Base-by-base conservation (phyloP, 2,797 vertebrate species). In the Strix occidentalis region DNA sequence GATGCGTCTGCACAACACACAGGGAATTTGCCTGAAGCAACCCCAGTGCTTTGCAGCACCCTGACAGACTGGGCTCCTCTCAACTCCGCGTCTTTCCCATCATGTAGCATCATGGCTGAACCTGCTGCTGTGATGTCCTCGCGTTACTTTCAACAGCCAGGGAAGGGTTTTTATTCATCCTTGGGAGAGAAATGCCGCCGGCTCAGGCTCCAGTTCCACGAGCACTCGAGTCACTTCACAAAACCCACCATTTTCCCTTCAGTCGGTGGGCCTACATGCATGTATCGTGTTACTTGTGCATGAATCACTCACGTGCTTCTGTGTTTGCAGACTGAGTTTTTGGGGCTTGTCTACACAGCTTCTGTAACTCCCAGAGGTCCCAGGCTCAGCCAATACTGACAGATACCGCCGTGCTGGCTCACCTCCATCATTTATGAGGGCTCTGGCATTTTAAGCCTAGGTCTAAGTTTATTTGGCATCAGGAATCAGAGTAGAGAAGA, bases 241-340 rank as follows among this genome's bases (percentile, higher is more conserved):
- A 53, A 56, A 4, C 7, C 56, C 82, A 89, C 19, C 21, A 1
- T 10, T 10, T 33, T 45, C 46, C 63, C 64, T 54, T 13, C 9
- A 43, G 51, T 0, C 45, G 46, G 46, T 31, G 61, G 35, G 31
- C 35, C 50, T 18, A 5, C 0, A 2, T 41, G 57, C 37, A n/a
- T 3, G 18, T 11, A 16, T 17, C 33, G 9, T 5, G 53, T 14
- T 19, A 33, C 26, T 28, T 54, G 50, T 13, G 28, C 45, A 10
- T 3, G 13, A 66, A 57, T 54, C 35, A 37, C 54, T 57, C 57
- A 15, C 24, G 2, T 0, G 13, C 53, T 13, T 60, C 46, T 39
- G 45, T 11, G 56, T 11, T 50, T 1, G 1, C 2, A 43, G 37
- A 31, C 0, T 2, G 17, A 46, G 37, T 6, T 57, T 84, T 48